Percentiles rank a stretch among this genome's conserved stretches.
Evolutionary conservation across 2,888 invertebrate species (phyloP).

Genomic region (Dolichomitus sp.): DNA sequence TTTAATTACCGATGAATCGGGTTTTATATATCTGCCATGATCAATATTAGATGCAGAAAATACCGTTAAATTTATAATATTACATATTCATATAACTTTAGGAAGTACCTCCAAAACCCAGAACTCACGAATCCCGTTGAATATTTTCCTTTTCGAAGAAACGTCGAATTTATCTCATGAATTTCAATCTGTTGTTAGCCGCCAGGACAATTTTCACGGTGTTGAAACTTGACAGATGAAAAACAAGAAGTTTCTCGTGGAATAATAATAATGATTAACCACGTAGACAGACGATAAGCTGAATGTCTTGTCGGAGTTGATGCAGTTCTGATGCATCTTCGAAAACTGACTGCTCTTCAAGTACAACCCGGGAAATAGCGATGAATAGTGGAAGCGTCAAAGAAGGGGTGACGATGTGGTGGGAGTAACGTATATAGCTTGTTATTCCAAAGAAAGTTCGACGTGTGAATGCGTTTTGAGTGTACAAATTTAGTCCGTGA

Average conservation of each 20-base stretch:
- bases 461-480: conserved; percentile 14
- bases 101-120: not conserved
- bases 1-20: too few relatives aligned
- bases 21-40: too few relatives aligned
- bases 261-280: not conserved
- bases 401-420: not conserved
- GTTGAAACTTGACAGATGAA: not conserved
- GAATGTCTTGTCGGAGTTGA: conserved; percentile 28
- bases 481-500: conserved; percentile 40
- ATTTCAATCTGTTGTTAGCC: not conserved
- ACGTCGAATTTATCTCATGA: not conserved
- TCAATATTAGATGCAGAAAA: too few relatives aligned
- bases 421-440: conserved; percentile 28
- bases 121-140: not conserved
- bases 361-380: conserved; percentile 27
- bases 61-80: too few relatives aligned
- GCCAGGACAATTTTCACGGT: not conserved
- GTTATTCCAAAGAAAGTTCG: conserved; percentile 44
- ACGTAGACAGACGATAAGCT: not conserved
- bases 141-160: not conserved
- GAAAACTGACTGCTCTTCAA: conserved; percentile 12
- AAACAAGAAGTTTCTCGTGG: not conserved
- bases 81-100: too few relatives aligned
- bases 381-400: not conserved
- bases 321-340: conserved; percentile 16